Conservation (phyloP, 2,797 vertebrate species). For the Lerista edwardsae region DNA sequence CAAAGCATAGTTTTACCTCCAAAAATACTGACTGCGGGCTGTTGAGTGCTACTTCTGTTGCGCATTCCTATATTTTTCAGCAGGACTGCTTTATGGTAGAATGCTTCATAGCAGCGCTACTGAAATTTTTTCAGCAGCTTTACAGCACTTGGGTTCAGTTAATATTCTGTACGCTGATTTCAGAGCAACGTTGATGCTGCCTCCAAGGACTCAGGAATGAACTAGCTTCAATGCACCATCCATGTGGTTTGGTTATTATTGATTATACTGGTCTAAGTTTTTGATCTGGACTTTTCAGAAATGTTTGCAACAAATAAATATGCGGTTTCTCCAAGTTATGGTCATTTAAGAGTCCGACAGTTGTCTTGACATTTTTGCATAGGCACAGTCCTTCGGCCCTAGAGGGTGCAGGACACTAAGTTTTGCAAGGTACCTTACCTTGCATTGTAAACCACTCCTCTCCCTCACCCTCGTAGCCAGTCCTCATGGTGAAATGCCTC, state of each 20-base stretch:
- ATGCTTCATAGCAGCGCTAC: neutral
- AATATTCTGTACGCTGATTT: neutral
- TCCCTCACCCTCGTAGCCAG: too few species aligned
- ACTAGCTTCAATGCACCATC: neutral
- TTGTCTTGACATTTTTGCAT: too few species aligned
- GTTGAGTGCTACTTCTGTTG: neutral
- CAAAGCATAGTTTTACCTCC: neutral
- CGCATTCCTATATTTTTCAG: neutral
- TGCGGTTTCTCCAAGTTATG: too few species aligned
- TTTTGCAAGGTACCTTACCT: too few species aligned
- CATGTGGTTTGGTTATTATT: neutral
- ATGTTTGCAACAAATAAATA: neutral
- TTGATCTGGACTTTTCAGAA: neutral
- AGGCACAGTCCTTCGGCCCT: too few species aligned
- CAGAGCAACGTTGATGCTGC: neutral
- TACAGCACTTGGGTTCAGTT: neutral
- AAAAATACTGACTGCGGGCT: fast-evolving
- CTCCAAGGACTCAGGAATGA: neutral
- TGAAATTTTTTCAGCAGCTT: neutral
- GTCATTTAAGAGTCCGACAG: too few species aligned
- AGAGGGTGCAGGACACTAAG: too few species aligned
- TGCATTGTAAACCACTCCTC: too few species aligned
- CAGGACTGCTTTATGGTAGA: neutral
- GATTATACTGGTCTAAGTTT: neutral
- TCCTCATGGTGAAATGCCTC: too few species aligned